Conservation (phyloP, 2,888 invertebrate genomes). For the Apamea monoglypha region DNA sequence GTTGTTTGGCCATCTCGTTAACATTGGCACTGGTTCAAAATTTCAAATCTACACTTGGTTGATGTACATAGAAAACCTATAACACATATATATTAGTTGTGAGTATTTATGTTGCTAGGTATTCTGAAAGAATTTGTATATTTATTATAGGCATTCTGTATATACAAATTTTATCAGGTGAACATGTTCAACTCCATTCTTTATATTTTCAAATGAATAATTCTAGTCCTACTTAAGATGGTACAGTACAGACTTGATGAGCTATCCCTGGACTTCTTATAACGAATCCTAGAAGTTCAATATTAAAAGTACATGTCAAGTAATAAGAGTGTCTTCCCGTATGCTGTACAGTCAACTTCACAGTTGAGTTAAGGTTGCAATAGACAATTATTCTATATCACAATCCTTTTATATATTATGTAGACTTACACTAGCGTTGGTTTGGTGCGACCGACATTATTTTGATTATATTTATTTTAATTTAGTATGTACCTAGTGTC, state of each 20-base stretch:
- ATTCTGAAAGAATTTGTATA: slow-evolving; percentile 6
- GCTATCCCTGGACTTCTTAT: slow-evolving; percentile 61
- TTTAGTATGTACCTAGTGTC: slow-evolving; percentile 29
- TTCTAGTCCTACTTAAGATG: slow-evolving; percentile 34
- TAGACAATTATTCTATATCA: slow-evolving; percentile 84
- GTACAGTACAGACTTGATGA: slow-evolving; percentile 41
- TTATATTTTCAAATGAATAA: slow-evolving; percentile 39
- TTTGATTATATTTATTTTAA: slow-evolving; percentile 65
- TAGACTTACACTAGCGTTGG: slow-evolving; percentile 75
- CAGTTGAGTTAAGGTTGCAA: slow-evolving; percentile 70
- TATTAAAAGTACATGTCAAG: slow-evolving; percentile 62
- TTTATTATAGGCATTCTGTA: slow-evolving; percentile 16
- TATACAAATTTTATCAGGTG: background rate
- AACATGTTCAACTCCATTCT: slow-evolving; percentile 48
- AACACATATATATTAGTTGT: background rate
- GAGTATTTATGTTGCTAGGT: slow-evolving; percentile 35
- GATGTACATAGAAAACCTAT: slow-evolving; percentile 40
- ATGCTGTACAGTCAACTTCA: slow-evolving; percentile 52
- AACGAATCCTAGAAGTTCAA: slow-evolving; percentile 46
- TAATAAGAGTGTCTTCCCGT: slow-evolving; percentile 47
- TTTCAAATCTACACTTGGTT: slow-evolving; percentile 13
- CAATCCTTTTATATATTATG: slow-evolving; percentile 79
- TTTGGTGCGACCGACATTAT: slow-evolving; percentile 69
- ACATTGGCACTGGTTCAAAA: slow-evolving; percentile 49
- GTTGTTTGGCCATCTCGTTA: slow-evolving; percentile 35